phyloP scores from a whole-genome alignment of 2,888 invertebrate species.

The Aleiodes testaceus region DNA sequence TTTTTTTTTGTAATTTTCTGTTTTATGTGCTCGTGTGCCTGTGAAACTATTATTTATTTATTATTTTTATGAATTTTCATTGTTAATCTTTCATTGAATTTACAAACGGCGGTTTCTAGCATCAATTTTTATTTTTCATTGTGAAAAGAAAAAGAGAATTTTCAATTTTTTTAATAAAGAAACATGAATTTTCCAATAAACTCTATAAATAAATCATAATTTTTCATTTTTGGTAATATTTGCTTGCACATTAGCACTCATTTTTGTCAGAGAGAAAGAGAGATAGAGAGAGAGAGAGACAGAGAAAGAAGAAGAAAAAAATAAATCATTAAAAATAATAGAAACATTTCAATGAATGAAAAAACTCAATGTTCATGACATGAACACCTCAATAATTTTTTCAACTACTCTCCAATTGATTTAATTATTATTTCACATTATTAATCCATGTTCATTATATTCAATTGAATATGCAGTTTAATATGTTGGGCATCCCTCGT shows the following conservation, averaged over 20 bases:
- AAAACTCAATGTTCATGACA: no score
- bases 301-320: no score
- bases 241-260: constrained; percentile 19
- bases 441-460: constrained; percentile 14
- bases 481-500: constrained; percentile 8
- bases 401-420: neutral
- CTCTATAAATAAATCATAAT: neutral
- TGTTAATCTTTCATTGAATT: neutral
- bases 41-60: constrained; percentile 6
- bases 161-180: neutral
- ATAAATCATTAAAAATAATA: no score
- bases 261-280: constrained; percentile 15
- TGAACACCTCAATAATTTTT: no score
- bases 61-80: neutral
- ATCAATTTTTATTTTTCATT: neutral
- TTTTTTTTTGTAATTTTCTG: neutral
- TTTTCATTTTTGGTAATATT: neutral
- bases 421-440: neutral
- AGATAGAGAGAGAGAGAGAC: neutral
- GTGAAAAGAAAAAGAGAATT: no score
- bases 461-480: constrained; percentile 27
- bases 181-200: neutral
- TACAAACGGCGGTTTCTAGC: neutral
- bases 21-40: constrained; percentile 25
- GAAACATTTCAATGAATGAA: no score